Evolutionary conservation across 1,140 invertebrate species (phyloP), one percentile per base, ranked within the genome.

Genomic region (Rhagoletis pomonella): DNA sequence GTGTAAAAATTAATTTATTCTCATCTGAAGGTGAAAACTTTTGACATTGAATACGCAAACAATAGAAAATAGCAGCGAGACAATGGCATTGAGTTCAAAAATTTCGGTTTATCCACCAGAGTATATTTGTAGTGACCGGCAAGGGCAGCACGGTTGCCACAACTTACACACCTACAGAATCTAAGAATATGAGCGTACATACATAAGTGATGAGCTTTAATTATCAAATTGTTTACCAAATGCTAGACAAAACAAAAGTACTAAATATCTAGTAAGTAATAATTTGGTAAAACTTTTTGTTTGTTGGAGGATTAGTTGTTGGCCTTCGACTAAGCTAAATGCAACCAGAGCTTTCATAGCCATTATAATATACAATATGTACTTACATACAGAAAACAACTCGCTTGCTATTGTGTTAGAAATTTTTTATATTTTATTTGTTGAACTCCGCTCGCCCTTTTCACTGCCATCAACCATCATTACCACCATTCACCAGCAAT

Each of bases 161-260:
- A 67, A 67, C 64, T 67, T 67, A 19, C 64, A 39, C 2, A 10
- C 29, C 17, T 42, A 44, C 42, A 47, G 10, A 55, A 29, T 29
- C 29, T 29, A 29, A 29, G 29, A 29, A 29, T 29, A 29, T 29
- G 29, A 29, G 29, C 12, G 44, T 73, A 73, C 39, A n/a, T n/a
- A n/a, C n/a, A 73, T 73, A 73, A 73, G 6, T 73, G 67, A 73
- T 73, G 42, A 73, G n/a, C 67, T 67, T 67, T 67, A 67, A 67
- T 67, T 67, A 67, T 67, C 65, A 67, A 19, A 73, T 73, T 73
- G 42, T 73, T 73, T 73, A 44, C 17, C 42, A 4, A 44, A 44
- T 47, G 12, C 67, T 42, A 73, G 67, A 73, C 67, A 73, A 73
- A 73, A 73, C 5, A 73, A 73, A 47, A 73, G 67, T 12, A 44